Base-by-base conservation (phyloP, 2,113 vertebrate species). In the Thryonomys swinderianus region DNA sequence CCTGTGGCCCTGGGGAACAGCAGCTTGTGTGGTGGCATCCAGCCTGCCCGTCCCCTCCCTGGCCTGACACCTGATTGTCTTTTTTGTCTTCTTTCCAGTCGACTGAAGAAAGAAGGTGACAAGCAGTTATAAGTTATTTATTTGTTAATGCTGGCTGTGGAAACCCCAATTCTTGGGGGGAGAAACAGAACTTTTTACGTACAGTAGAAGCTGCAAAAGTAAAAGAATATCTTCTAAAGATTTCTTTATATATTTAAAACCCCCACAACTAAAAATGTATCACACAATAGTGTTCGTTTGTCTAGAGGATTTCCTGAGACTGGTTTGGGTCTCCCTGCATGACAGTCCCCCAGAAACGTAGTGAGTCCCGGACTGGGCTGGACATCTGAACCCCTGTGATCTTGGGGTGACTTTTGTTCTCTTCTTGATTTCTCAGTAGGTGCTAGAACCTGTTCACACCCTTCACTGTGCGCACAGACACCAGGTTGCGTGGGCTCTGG, bases 91-190 rank as follows among this genome's bases (percentile, higher is more conserved):
- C 78, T 98, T 99, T 94, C 27, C 98, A 99, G 99, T 96, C 99
- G 99, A 88, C 99, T 99, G 99, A 99, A 99, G 99, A 99, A 99
- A 98, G 99, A 99, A 98, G 99, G 99, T 51, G 99, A 99, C 98
- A 99, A 99, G 98, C 99, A 99, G 98, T 99, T 99, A 99, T 99
- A 99, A 98, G 91, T 97, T 98, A 98, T 98, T 98, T 98, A 99
- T 98, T 98, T 98, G 96, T 98, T 97, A 97, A 97, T 30, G 96
- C 98, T 98, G 99, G 98, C 99, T 98, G 90, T 98, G 98, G 98
- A 98, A 98, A 98, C 98, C 98, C 98, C 97, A 96, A 76, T 98
- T 98, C 98, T 98, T 97, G 98, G 98, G 98, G 98, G 98, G 97
- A 98, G 98, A 98, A 98, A 97, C 96, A 97, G 98, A 97, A 98